Evolutionary conservation across 2,797 vertebrate species (phyloP), one percentile per base, ranked within the genome.

Genomic region (Myripristis jacobus): DNA sequence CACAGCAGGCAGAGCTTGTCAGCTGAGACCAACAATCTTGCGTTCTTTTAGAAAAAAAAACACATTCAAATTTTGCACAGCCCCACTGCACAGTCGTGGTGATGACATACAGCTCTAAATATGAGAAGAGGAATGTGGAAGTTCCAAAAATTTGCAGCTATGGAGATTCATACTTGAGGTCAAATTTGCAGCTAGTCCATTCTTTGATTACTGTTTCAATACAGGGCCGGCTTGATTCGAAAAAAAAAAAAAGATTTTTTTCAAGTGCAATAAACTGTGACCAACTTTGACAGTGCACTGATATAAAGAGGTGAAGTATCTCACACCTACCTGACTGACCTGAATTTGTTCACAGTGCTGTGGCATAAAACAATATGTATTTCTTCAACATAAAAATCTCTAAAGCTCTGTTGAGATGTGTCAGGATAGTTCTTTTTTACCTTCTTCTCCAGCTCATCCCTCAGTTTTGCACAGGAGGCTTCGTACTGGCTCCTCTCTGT

Each of bases 381-480:
- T n/a, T 56, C 3, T 21, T 53, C 2, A 27, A 72, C 66, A 53
- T 18, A 73, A 22, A 57, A 36, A 1, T 0, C n/a, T n/a, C n/a
- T n/a, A 7, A 9, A 59, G n/a, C n/a, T n/a, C n/a, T n/a, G n/a
- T n/a, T 56, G 22, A 57, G 16, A 73, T 52, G 4, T 19, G 21
- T 15, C 2, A 55, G 3, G 3, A 4, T 21, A 1, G 0, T 4
- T 19, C 9, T 31, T 41, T 41, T 58, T 25, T 83, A 97, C 96
- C 95, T 96, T 97, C 92, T 94, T 95, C 38, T 94, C 94, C 75
- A 97, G 79, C n/a, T 96, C 95, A 9, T 95, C 94, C 85, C 93
- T 95, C 56, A 94, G 87, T 84, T 94, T 95, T 52, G 86, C 77
- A 86, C 94, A 94, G 83, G 94, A 92, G 70, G 94, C 83, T 69